These are phyloP conservation scores for Drosophila mojavensis DNA, from an alignment of 1,140 invertebrate genomes.

Conservation along the genomic window DNA sequence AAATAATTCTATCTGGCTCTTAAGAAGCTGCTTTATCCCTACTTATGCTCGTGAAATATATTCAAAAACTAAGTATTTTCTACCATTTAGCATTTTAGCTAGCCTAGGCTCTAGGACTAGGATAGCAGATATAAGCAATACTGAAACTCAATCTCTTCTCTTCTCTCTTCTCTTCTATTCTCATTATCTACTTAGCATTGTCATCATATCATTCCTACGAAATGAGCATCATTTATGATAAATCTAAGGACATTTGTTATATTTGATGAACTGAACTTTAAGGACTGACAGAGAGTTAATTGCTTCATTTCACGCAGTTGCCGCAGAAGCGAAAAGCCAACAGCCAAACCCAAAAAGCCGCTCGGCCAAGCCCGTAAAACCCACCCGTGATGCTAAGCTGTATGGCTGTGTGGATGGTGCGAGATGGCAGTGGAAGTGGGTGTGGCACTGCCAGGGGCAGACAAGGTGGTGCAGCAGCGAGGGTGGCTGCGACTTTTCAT, in stretches of 20 bases:
- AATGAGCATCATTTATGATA: slow-evolving; percentile 31
- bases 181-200: too few species aligned
- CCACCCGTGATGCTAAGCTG: slow-evolving; percentile 10
- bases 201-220: background rate
- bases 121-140: too few species aligned
- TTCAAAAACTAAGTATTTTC: too few species aligned
- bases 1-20: too few species aligned
- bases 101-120: too few species aligned
- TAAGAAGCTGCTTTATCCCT: too few species aligned
- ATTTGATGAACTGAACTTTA: slow-evolving; percentile 32
- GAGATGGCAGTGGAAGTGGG: slow-evolving; percentile 19
- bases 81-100: too few species aligned
- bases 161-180: too few species aligned
- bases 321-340: slow-evolving; percentile 24
- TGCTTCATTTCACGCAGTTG: slow-evolving; percentile 82
- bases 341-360: slow-evolving; percentile 43
- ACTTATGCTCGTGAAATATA: too few species aligned
- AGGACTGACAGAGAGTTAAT: slow-evolving; percentile 58
- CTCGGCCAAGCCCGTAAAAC: background rate
- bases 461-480: background rate
- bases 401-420: background rate
- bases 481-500: slow-evolving; percentile 41
- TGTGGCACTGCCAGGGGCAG: background rate
- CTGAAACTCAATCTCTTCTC: too few species aligned
- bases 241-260: slow-evolving; percentile 58